These are phyloP conservation scores for Aphaenogaster rudis DNA, from an alignment of 1,140 invertebrate species.

Conservation along the genomic window DNA sequence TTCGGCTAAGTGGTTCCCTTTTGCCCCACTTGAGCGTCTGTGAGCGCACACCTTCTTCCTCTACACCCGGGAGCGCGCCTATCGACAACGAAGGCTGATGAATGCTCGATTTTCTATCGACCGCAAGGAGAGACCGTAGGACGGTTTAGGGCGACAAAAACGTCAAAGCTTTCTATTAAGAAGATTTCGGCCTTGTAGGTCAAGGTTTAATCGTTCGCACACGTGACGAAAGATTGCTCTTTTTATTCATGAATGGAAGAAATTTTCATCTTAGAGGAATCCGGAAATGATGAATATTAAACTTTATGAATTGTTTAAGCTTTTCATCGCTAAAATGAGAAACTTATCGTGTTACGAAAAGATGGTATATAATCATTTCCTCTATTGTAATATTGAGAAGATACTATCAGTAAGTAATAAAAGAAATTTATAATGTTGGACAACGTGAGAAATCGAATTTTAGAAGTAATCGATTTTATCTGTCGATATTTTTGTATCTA, in stretches of 20 bases:
- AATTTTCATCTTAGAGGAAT: constrained; percentile 4
- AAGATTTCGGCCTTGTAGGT: neutral
- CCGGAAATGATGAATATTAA: neutral
- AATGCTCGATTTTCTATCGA: constrained; percentile 69
- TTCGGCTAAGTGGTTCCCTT: constrained; percentile 82
- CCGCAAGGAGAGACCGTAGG: neutral
- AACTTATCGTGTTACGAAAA: neutral
- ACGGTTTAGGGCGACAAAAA: neutral
- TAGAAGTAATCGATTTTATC: neutral
- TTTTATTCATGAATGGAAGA: neutral
- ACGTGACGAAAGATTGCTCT: neutral
- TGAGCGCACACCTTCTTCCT: constrained; percentile 68
- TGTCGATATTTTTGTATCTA: constrained; percentile 1
- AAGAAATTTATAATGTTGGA: neutral
- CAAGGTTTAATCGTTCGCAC: constrained; percentile 10
- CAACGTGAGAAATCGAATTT: neutral
- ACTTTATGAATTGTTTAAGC: neutral
- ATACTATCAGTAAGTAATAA: neutral
- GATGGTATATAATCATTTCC: neutral
- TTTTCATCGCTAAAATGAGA: neutral
- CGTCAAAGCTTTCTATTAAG: neutral
- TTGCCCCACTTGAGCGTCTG: constrained; percentile 74
- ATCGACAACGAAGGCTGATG: constrained; percentile 20
- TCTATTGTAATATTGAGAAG: neutral
- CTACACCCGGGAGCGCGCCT: constrained; percentile 18